Evolutionary conservation across 2,113 vertebrate species (phyloP), one percentile per base, ranked within the genome.

Genomic region (Cyprinodon brontotheroides): DNA sequence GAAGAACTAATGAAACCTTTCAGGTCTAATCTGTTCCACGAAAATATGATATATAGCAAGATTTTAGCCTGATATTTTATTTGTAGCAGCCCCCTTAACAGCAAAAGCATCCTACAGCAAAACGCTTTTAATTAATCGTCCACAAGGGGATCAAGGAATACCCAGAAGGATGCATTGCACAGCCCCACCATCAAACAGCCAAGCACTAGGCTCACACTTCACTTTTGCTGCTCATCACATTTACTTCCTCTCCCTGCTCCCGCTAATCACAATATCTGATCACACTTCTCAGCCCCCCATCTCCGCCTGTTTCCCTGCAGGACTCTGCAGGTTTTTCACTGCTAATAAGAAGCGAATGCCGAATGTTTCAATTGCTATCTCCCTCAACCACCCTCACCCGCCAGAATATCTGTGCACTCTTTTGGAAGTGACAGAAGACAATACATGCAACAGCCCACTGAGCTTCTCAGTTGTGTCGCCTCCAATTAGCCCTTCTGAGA

Each of bases 401-500:
- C 72, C 72, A 69, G 13, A 37, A 78, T 75, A 65, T 79, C 83
- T 72, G 39, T 15, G 11, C 69, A 29, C 74, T 57, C 67, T 79
- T 57, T 73, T 83, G 71, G 50, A 73, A 82, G 73, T n/a, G 78
- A 77, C 47, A 40, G 53, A 74, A 83, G 76, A 91, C 76, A 86
- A 83, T 79, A 65, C 73, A 61, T 1, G 53, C 68, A 73, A 63
- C 68, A 50, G 83, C 78, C 79, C 65, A 69, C 62, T 69, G 78
- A 89, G 73, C 73, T 89, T 82, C 77, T 77, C 59, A 65, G 78
- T 76, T 74, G 78, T 88, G 90, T 89, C 86, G 77, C 86, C 86
- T 88, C 88, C 90, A 92, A 92, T 89, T 87, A 89, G 80, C 80
- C 85, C 77, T 73, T 80, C 72, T 47, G 79, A 78, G 82, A 90